Base-by-base conservation (phyloP, 2,888 invertebrate genomes). In the Nymphalis polychloros region DNA sequence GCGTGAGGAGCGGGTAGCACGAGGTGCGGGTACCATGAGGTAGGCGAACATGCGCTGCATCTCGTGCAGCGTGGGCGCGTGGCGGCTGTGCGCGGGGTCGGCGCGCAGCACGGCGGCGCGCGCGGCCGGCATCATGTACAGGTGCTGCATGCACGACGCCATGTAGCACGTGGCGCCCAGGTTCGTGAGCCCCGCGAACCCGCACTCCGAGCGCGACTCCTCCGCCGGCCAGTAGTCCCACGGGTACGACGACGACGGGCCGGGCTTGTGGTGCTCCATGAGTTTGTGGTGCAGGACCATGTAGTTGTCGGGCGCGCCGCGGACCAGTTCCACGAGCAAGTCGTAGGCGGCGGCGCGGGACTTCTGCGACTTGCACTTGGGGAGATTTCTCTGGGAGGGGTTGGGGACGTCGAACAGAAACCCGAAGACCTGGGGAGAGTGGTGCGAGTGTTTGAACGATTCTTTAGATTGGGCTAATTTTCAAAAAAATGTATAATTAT, bases 221-320 rank as follows among this genome's bases (percentile, higher is more conserved):
- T 98, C 98, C 71, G 97, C 97, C 3, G 98, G 98, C 98, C 98
- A 98, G 88, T 98, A 98, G 87, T 98, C 98, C 98, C 98, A 98
- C 0, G 97, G 97, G 89, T 98, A 98, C 0, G 97, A 95, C 1
- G 96, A 95, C 81, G 96, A 96, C 0, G 96, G 95, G 8, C 96
- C 94, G 20, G 97, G 97, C 76, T 96, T 96, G 83, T 98, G 98
- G 79, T 98, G 98, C 5, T 95, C 94, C 84, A 98, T 92, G 50
- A 98, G 93, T 78, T 96, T 97, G 62, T 95, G 94, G 78, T 98
- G 97, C 46, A 98, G 91, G 73, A 97, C 94, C 79, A 95, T 94
- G 83, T 97, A 98, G 88, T 98, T 98, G 68, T 96, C 96, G 0
- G 97, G 95, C 10, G 96, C 96, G 23, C 96, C 96, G 78, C 96